A percentile compares a stretch with the other conserved stretches of the same genome.
phyloP scores from a whole-genome alignment of 2,113 vertebrate species.

The Odocoileus virginianus region DNA sequence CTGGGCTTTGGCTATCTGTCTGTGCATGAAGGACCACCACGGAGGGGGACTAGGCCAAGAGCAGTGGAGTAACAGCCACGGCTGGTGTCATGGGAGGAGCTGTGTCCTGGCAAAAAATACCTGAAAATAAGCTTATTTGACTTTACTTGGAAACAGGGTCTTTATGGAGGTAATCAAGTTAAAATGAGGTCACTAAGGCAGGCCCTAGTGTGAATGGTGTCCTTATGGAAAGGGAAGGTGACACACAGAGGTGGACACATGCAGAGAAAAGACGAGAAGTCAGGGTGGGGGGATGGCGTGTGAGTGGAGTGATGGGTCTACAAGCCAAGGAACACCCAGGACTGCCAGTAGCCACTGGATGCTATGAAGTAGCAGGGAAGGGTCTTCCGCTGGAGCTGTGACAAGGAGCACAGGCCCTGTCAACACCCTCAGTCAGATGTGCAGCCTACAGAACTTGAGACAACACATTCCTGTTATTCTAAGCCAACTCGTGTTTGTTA shows the following conservation, averaged over 20 bases:
- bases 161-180: not conserved
- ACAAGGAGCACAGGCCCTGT: not conserved
- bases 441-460: not conserved
- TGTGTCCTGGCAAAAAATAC: not conserved
- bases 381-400: not conserved
- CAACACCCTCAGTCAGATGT: no score
- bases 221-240: not conserved
- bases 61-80: fast-evolving
- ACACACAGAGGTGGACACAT: not conserved
- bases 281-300: not conserved
- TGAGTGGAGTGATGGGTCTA: not conserved
- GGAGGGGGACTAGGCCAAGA: not conserved
- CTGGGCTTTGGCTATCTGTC: fast-evolving
- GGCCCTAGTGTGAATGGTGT: not conserved
- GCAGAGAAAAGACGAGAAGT: not conserved
- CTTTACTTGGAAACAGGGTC: not conserved
- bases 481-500: not conserved
- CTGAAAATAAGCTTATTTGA: not conserved
- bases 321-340: no score
- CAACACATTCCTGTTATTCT: not conserved
- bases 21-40: fast-evolving
- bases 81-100: not conserved
- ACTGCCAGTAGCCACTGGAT: no score
- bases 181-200: not conserved
- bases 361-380: not conserved